Conservation (phyloP, 1,140 invertebrate genomes). For the Odontomachus brunneus region DNA sequence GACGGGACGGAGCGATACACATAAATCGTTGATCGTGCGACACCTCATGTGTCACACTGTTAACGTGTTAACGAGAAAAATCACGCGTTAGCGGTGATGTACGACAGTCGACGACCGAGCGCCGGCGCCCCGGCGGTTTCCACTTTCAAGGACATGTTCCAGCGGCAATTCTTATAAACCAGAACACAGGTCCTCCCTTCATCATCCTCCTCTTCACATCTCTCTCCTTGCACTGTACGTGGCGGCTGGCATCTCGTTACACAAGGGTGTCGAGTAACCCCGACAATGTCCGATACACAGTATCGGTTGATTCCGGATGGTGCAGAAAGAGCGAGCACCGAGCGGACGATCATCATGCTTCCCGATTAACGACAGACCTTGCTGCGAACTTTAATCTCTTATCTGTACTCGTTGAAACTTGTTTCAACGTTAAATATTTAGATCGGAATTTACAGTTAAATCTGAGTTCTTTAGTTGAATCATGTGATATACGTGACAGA, state of each 20-base stretch:
- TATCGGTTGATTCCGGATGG: constrained; percentile 17
- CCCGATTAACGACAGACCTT: not conserved
- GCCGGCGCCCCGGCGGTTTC: constrained; percentile 73
- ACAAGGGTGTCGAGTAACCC: constrained; percentile 80
- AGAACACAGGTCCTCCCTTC: constrained; percentile 72
- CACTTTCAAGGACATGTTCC: constrained; percentile 60
- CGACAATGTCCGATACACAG: constrained; percentile 35
- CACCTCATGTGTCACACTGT: not conserved
- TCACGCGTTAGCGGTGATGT: constrained; percentile 27
- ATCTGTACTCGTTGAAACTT: no score
- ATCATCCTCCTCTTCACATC: constrained; percentile 58
- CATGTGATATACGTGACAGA: no score
- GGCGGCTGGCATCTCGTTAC: constrained; percentile 77
- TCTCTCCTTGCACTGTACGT: constrained; percentile 42
- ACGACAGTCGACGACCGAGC: constrained; percentile 13
- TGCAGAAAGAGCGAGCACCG: constrained; percentile 15
- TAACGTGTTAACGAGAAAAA: constrained; percentile 39
- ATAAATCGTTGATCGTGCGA: constrained; percentile 14
- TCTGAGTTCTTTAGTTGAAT: no score
- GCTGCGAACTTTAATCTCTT: no score
- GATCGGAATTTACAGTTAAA: no score
- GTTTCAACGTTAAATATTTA: no score
- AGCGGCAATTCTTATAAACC: constrained; percentile 73
- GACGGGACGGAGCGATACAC: not conserved
- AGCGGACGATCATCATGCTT: constrained; percentile 14